Conservation (phyloP, 2,888 invertebrate species). For the Apantesis nais region DNA sequence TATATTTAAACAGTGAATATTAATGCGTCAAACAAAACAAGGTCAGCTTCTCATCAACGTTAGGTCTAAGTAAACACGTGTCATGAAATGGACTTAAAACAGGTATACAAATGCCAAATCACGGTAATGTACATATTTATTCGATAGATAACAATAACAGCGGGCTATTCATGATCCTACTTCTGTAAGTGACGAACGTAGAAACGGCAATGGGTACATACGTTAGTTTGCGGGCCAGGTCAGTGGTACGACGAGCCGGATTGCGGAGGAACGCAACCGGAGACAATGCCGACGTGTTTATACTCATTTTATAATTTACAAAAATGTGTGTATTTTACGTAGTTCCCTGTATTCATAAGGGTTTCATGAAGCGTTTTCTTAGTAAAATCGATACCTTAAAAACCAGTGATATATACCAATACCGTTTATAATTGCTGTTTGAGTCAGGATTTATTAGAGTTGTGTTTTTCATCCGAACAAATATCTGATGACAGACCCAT, state of each 20-base stretch:
- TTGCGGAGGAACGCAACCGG: conserved; percentile 27
- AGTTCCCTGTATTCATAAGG: background rate
- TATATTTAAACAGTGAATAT: background rate
- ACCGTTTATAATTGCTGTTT: background rate
- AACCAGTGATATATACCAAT: background rate
- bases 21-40: background rate
- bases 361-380: background rate
- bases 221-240: conserved; percentile 31
- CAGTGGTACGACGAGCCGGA: conserved; percentile 50
- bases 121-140: background rate
- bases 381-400: background rate
- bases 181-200: conserved; percentile 1
- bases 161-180: background rate
- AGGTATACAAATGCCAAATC: background rate
- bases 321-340: background rate
- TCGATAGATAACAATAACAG: conserved; percentile 10
- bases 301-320: background rate
- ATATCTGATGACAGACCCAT: background rate
- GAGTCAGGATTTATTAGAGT: background rate
- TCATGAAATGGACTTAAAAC: background rate
- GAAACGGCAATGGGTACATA: conserved; percentile 9
- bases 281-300: conserved; percentile 28
- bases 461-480: background rate
- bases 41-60: background rate
- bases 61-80: background rate